Conservation (phyloP, 2,797 vertebrate genomes). For the Sebastolobus altivelis region DNA sequence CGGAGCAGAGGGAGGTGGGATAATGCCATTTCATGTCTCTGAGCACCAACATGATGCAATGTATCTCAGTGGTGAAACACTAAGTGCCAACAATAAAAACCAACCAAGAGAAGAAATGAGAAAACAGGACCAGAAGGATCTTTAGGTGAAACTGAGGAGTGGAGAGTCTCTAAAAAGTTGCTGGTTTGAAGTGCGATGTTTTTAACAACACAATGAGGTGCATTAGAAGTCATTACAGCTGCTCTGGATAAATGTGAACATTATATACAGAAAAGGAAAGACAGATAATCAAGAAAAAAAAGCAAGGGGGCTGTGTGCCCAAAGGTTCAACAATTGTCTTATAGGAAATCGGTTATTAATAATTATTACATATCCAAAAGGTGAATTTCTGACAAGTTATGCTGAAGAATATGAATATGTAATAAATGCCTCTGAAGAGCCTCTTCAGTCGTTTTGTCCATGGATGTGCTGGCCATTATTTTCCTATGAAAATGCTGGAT, state of each 20-base stretch:
- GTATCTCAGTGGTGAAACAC: conserved; percentile 54
- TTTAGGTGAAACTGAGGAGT: conserved; percentile 16
- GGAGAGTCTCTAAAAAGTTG: conserved; percentile 1
- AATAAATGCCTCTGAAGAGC: not conserved
- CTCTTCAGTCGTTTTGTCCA: not conserved
- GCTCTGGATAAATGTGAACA: not conserved
- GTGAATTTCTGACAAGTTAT: not conserved
- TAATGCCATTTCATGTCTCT: conserved; percentile 84
- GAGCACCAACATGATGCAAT: conserved; percentile 79
- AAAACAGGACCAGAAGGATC: conserved; percentile 1
- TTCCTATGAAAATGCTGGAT: not conserved
- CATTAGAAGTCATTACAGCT: not conserved
- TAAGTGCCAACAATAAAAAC: conserved; percentile 44
- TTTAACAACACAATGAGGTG: not conserved
- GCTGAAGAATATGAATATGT: not conserved
- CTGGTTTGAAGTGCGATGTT: not conserved
- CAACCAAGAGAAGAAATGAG: conserved; percentile 34
- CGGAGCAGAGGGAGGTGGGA: conserved; percentile 80
- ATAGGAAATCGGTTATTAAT: not conserved
- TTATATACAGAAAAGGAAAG: not conserved
- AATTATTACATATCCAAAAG: not conserved
- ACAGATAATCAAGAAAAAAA: not conserved
- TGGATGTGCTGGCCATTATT: not conserved
- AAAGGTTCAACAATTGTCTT: not conserved
- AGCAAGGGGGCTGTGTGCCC: not conserved